Percentiles rank a stretch among this genome's conserved stretches.
phyloP scores from a whole-genome alignment of 1,140 invertebrate species.

The Lepidotrigona ventralis region DNA sequence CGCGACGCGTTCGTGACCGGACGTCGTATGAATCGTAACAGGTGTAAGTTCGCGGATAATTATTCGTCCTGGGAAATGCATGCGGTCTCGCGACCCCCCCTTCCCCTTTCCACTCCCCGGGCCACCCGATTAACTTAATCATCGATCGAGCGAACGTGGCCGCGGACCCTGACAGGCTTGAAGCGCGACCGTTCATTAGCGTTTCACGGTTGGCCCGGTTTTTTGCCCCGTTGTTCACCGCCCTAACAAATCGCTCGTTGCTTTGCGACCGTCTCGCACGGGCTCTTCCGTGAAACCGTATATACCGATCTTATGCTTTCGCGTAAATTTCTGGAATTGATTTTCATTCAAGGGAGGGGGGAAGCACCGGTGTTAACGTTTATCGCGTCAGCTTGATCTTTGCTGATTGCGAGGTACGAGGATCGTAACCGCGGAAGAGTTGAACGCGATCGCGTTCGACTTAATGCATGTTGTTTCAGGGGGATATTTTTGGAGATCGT shows the following conservation, averaged over 20 bases:
- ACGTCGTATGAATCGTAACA: conserved; percentile 35
- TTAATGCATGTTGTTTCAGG: neutral
- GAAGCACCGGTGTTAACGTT: neutral
- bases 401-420: neutral
- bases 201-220: conserved; percentile 19
- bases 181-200: conserved; percentile 26
- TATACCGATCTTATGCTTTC: neutral
- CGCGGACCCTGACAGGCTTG: neutral
- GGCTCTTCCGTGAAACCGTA: neutral
- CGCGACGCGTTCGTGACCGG: conserved; percentile 30
- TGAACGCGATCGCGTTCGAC: neutral
- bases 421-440: neutral
- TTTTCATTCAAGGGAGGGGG: neutral
- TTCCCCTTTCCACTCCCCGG: no score
- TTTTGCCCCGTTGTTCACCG: conserved; percentile 15
- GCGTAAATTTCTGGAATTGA: conserved; percentile 3
- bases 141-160: neutral
- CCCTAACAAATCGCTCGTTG: neutral
- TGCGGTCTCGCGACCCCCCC: neutral
- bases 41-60: conserved; percentile 35
- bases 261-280: neutral
- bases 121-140: conserved; percentile 27
- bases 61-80: conserved; percentile 2
- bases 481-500: neutral
- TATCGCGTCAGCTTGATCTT: neutral